Percentiles rank a stretch among this genome's conserved stretches.
Evolutionary conservation across 2,113 vertebrate species (phyloP).

Genomic region (Symphodus melops): DNA sequence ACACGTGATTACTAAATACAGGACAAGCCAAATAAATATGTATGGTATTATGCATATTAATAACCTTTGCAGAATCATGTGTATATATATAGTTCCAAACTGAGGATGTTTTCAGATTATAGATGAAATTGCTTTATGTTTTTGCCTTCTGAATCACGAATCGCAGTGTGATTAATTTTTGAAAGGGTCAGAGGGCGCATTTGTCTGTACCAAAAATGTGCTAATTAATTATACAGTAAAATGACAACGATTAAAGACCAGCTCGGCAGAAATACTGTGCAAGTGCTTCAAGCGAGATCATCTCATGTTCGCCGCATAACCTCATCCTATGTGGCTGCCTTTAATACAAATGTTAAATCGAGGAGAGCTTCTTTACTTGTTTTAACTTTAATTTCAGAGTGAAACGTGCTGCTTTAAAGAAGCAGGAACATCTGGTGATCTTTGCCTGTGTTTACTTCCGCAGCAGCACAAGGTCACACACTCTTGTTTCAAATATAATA

Average conservation of each 20-base stretch:
- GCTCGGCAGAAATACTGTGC: background rate
- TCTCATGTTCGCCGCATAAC: conserved; percentile 31
- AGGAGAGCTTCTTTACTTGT: background rate
- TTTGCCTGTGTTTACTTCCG: background rate
- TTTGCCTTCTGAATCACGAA: conserved; percentile 17
- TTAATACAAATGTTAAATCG: conserved; percentile 11
- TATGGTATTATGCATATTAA: too few relatives aligned
- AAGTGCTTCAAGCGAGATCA: conserved; percentile 9
- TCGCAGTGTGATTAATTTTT: conserved; percentile 39
- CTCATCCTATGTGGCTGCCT: conserved; percentile 19
- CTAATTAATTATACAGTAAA: conserved; percentile 38
- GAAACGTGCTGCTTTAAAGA: background rate
- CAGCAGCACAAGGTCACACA: background rate
- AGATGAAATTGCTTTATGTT: conserved; percentile 8
- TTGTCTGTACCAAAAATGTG: conserved; percentile 22
- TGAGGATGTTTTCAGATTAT: background rate
- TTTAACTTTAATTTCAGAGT: background rate
- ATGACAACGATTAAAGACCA: conserved; percentile 28
- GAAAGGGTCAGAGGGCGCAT: conserved; percentile 43
- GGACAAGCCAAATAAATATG: too few relatives aligned
- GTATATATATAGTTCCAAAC: background rate
- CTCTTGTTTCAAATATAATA: background rate
- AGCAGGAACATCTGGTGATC: background rate
- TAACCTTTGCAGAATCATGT: background rate
- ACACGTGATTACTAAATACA: too few relatives aligned